Evolutionary conservation across 2,797 vertebrate genomes (phyloP).

Genomic region (Picus viridis): DNA sequence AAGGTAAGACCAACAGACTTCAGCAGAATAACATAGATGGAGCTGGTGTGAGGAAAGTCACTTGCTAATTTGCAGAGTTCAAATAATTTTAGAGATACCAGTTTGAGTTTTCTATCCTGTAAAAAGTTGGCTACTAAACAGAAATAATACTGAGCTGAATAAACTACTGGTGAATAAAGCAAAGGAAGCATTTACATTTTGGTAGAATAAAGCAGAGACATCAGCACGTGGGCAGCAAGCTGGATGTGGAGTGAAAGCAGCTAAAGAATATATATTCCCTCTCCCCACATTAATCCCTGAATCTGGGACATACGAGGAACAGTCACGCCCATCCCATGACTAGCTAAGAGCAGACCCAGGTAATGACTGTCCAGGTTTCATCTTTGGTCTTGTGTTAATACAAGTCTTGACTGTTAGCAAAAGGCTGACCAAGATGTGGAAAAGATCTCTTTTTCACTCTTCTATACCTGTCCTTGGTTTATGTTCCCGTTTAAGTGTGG

Average conservation of each 20-base stretch:
- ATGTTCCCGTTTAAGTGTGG: neutral
- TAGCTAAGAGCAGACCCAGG: neutral
- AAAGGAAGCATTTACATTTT: neutral
- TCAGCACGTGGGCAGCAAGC: neutral
- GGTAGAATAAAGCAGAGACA: neutral
- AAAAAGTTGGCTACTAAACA: neutral
- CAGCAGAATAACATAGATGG: neutral
- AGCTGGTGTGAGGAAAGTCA: neutral
- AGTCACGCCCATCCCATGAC: neutral
- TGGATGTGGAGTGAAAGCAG: neutral
- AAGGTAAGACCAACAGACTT: neutral
- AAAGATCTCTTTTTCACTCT: neutral
- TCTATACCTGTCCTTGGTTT: neutral
- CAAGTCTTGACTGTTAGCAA: neutral
- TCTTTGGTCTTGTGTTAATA: neutral
- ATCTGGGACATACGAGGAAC: neutral
- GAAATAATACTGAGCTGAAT: neutral
- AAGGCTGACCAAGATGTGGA: neutral
- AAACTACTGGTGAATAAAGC: neutral
- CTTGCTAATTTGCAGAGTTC: neutral
- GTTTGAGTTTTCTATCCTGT: neutral
- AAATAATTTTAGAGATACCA: neutral
- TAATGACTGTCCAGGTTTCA: neutral
- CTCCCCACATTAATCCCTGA: neutral
- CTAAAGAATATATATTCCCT: neutral